Conservation (phyloP, 2,888 invertebrate genomes). For the Prenolepis imparis region DNA sequence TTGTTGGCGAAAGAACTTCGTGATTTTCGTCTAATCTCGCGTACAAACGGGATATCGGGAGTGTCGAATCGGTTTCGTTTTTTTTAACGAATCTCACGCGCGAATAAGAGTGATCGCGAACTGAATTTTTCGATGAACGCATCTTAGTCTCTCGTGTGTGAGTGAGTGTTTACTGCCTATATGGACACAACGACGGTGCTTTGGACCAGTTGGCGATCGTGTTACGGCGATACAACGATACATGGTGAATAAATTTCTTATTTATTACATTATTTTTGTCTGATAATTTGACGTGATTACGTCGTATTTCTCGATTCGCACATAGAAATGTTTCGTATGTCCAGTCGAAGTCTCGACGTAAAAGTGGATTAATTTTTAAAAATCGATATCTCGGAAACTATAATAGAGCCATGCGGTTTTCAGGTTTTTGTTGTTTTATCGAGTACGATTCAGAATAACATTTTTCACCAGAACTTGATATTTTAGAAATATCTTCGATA, state of each 20-base stretch:
- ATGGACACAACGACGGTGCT: not conserved
- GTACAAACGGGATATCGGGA: not conserved
- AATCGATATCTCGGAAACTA: too few relatives aligned
- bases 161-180: not conserved
- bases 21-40: not conserved
- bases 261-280: not conserved
- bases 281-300: not conserved
- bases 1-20: too few relatives aligned
- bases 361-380: too few relatives aligned
- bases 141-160: not conserved
- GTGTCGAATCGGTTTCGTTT: not conserved
- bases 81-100: not conserved
- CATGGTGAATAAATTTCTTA: slow-evolving; percentile 21
- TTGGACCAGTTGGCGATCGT: not conserved
- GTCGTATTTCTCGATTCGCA: not conserved
- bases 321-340: too few relatives aligned
- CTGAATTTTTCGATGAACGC: not conserved
- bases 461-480: too few relatives aligned
- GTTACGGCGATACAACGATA: not conserved
- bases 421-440: too few relatives aligned
- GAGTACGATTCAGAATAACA: too few relatives aligned
- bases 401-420: too few relatives aligned
- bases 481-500: too few relatives aligned
- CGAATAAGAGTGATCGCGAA: not conserved
- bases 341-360: too few relatives aligned